These are phyloP conservation scores for Prosapia bicincta DNA, from an alignment of 2,888 invertebrate species.

Conservation along the genomic window DNA sequence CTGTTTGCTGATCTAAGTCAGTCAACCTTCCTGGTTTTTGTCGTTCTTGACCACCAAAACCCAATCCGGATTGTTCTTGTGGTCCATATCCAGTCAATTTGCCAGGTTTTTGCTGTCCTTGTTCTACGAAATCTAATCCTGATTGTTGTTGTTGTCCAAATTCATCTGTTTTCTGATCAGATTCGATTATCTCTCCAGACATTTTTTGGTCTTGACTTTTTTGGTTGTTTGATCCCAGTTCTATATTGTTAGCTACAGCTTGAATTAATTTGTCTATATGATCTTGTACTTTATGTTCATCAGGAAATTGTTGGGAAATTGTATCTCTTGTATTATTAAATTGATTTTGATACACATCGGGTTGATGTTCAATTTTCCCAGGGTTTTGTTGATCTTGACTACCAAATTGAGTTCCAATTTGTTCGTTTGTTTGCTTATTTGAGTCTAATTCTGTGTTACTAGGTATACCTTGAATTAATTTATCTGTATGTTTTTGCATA, in stretches of 20 bases:
- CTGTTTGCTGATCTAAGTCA: neutral
- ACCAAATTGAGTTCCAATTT: too few relatives aligned
- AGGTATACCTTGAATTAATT: neutral
- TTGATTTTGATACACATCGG: neutral
- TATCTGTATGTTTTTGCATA: neutral
- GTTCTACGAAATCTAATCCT: neutral
- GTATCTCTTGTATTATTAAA: neutral
- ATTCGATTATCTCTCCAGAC: neutral
- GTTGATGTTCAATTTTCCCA: neutral
- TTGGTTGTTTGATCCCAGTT: neutral
- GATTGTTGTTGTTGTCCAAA: constrained; percentile 12
- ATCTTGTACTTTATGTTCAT: neutral
- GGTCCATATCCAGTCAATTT: constrained; percentile 2
- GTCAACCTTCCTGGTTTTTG: constrained; percentile 8
- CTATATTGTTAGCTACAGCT: neutral
- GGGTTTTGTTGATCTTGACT: too few relatives aligned
- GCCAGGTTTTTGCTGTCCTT: neutral
- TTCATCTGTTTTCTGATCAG: constrained; percentile 37
- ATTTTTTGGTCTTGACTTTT: constrained; percentile 25
- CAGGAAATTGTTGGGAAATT: constrained; percentile 4
- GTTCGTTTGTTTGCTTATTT: constrained; percentile 3
- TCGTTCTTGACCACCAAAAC: neutral
- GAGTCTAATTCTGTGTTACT: neutral
- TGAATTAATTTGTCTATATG: neutral
- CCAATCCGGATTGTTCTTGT: constrained; percentile 15